Conservation (phyloP, 2,888 invertebrate species). For the Cephus spinipes region DNA sequence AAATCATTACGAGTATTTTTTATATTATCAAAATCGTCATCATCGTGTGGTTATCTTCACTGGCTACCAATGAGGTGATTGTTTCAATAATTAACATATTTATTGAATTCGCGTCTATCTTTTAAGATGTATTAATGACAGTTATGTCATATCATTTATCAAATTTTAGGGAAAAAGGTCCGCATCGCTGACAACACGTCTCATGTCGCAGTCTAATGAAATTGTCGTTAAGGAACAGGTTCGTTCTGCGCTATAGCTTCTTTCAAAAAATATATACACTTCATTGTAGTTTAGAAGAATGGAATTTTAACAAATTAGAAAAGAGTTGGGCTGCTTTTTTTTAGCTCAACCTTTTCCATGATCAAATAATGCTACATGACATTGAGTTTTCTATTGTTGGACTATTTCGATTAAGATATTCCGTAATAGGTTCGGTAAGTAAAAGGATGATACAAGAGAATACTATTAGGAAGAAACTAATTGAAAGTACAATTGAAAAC, state of each 20-base stretch:
- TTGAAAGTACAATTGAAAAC: neutral
- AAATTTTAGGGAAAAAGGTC: neutral
- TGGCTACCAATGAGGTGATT: neutral
- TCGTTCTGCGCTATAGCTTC: neutral
- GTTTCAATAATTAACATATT: neutral
- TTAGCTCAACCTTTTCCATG: neutral
- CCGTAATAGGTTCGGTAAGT: neutral
- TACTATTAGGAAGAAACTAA: neutral
- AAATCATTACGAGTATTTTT: constrained; percentile 7
- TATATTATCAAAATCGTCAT: neutral
- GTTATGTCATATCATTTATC: neutral
- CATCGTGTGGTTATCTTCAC: neutral
- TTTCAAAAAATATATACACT: neutral
- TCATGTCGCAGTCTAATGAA: neutral
- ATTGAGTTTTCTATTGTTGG: neutral
- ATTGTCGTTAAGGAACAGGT: neutral
- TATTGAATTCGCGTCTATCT: neutral
- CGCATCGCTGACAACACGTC: neutral
- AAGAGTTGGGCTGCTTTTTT: neutral
- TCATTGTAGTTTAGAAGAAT: neutral
- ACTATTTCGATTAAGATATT: neutral
- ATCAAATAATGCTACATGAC: neutral
- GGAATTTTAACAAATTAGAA: neutral
- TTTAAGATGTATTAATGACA: neutral
- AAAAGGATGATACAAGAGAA: neutral